Evolutionary conservation across 2,797 vertebrate genomes (phyloP), one percentile per base, ranked within the genome.

Genomic region (Propithecus perrieri): DNA sequence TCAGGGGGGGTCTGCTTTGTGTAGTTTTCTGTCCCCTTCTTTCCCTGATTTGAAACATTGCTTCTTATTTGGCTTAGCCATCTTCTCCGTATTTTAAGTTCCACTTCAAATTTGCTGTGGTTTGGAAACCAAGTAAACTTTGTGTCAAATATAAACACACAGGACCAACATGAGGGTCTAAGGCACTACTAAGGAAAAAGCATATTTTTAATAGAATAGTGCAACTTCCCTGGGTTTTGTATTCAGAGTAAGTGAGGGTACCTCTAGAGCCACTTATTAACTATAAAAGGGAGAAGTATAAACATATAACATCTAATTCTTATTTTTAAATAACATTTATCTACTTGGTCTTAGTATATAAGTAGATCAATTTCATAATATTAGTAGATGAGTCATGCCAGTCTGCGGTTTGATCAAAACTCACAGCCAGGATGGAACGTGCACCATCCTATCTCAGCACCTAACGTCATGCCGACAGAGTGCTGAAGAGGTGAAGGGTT

Each of bases 391-490:
- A 48, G 24, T n/a, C 24, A n/a, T 41, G 10, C 26, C 7, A 41
- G 18, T 38, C 43, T 63, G 9, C 59, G 11, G 53, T 35, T n/a
- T 76, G 61, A 55, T 9, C 1, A 13, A 79, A 65, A 79, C 3
- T 11, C 13, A 55, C 33, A 43, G 48, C 17, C 75, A 5, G 61
- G 28, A 12, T 38, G 26, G 24, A 13, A 57, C 2, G 26, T 0
- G 17, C 28, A 53, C 48, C 46, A 43, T 12, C 20, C 2, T 0
- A 12, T 28, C 22, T 43, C 35, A 26, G 18, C 14, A 9, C 35
- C 53, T 30, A 15, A 6, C 5, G 8, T 7, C 38, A 57, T 2
- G 1, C 33, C 55, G 38, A 17, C 9, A 0, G 4, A 1, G 43
- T 43, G 48, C 48, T 46, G 50, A 15, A 15, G 41, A 24, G 38